phyloP scores from a whole-genome alignment of 2,888 invertebrate genomes.

The Euproctis similis region DNA sequence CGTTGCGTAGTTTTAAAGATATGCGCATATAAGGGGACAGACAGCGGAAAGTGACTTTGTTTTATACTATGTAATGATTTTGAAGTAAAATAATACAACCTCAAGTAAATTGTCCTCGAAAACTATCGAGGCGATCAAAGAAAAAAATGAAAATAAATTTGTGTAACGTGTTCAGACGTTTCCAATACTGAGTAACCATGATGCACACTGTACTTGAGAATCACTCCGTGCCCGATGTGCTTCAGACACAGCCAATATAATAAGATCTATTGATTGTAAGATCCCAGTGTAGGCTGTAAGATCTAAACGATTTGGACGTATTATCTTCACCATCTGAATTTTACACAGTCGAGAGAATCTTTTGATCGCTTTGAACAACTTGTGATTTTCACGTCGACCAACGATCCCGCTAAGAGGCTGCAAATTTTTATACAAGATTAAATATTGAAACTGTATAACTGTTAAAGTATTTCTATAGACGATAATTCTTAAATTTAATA shows the following conservation, averaged over 20 bases:
- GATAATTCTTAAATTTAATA: no score
- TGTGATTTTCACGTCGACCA: slow-evolving; percentile 19
- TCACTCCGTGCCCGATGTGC: slow-evolving; percentile 45
- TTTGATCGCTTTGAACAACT: slow-evolving; percentile 40
- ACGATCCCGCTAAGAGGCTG: slow-evolving; percentile 6
- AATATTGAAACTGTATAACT: no score
- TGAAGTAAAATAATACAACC: no score
- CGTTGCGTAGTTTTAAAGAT: no score
- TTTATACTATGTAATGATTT: no score
- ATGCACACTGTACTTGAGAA: slow-evolving; percentile 45
- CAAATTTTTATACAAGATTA: no score
- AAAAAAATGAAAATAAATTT: slow-evolving; percentile 21
- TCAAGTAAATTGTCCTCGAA: no score
- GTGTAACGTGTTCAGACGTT: slow-evolving; percentile 13
- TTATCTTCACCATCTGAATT: slow-evolving; percentile 34
- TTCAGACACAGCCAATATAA: slow-evolving; percentile 19
- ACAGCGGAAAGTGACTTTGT: no score
- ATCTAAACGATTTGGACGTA: slow-evolving; percentile 25
- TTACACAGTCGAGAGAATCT: slow-evolving; percentile 44
- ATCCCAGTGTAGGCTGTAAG: slow-evolving; percentile 8
- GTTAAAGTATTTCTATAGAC: no score
- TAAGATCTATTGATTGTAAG: slow-evolving; percentile 9
- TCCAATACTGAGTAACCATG: slow-evolving; percentile 32
- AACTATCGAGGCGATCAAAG: no score
- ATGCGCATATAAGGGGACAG: no score